These are phyloP conservation scores for Pipa parva DNA, from an alignment of 2,113 vertebrate species.

Conservation along the genomic window DNA sequence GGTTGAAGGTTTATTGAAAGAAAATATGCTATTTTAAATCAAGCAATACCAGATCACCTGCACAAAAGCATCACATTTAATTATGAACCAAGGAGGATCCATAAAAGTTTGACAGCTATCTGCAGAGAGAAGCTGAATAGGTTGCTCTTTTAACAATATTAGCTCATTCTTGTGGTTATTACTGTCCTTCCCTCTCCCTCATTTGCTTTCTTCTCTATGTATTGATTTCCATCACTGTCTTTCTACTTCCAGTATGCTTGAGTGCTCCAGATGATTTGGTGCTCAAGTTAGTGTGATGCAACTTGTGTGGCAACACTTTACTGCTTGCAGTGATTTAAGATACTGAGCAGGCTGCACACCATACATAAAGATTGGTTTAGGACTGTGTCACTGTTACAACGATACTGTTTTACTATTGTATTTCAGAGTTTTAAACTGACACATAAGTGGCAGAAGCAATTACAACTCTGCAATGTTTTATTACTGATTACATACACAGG, in stretches of 20 bases:
- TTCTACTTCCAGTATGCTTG: background rate
- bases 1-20: slow-evolving; percentile 1
- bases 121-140: background rate
- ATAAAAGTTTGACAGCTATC: background rate
- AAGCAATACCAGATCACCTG: background rate
- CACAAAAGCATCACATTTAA: background rate
- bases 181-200: background rate
- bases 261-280: background rate
- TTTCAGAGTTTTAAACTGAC: background rate
- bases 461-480: too few relatives aligned
- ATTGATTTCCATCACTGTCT: slow-evolving; percentile 1
- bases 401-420: background rate
- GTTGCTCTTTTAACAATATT: slow-evolving; percentile 2
- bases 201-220: slow-evolving; percentile 1
- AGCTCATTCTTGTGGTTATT: background rate
- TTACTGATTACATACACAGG: too few relatives aligned
- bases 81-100: background rate
- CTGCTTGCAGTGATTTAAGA: background rate
- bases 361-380: background rate
- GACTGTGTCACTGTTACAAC: background rate
- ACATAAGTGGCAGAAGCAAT: too few relatives aligned
- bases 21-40: background rate
- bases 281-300: background rate
- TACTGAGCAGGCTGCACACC: background rate
- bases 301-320: background rate